Percentiles rank a stretch among this genome's conserved stretches.
Evolutionary conservation across 1,140 invertebrate genomes (phyloP).

Genomic region (Panulirus ornatus): DNA sequence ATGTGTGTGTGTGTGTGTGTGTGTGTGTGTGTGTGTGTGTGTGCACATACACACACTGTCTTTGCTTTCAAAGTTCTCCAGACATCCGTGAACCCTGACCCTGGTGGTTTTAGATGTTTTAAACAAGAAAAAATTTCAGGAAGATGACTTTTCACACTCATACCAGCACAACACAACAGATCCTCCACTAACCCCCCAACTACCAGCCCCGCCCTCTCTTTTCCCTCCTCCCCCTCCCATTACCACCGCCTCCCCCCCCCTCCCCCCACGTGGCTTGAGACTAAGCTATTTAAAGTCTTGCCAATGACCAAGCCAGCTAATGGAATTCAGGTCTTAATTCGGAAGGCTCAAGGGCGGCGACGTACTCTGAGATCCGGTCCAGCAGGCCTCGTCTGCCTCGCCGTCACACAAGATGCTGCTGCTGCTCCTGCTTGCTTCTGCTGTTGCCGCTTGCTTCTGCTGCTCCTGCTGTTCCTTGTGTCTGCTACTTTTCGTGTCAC

Average conservation of each 20-base stretch:
- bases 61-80: no score
- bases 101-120: no score
- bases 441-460: no score
- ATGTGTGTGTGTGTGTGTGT: neutral
- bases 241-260: neutral
- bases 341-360: constrained; percentile 40
- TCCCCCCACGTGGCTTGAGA: neutral
- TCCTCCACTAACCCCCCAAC: neutral
- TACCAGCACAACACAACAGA: no score
- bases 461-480: no score
- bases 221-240: neutral
- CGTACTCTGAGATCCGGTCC: constrained; percentile 49
- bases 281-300: constrained; percentile 68
- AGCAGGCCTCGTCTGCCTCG: no score
- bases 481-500: no score
- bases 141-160: no score
- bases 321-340: constrained; percentile 69
- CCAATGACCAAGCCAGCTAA: constrained; percentile 62
- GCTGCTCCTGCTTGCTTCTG: no score
- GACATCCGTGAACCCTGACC: no score
- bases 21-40: neutral
- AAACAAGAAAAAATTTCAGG: no score
- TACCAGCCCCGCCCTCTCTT: neutral
- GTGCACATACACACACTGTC: neutral
- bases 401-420: no score